phyloP scores from a whole-genome alignment of 2,888 invertebrate species.

The Zaprionus bogoriensis region DNA sequence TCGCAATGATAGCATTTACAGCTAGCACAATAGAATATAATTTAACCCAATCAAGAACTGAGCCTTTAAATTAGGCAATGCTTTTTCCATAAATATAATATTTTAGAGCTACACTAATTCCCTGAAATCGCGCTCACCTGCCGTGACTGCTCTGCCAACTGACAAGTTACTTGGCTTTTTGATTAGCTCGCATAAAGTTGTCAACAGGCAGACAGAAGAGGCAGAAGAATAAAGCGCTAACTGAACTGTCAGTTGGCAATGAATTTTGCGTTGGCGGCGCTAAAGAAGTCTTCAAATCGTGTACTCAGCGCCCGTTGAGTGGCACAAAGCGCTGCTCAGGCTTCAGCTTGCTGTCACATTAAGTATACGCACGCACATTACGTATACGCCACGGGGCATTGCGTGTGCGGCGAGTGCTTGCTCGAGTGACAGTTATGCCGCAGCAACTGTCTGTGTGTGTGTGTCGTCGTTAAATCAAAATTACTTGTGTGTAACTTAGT shows the following conservation, averaged over 20 bases:
- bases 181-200: constrained; percentile 5
- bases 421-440: not conserved
- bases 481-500: constrained; percentile 19
- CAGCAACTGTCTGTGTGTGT: constrained; percentile 3
- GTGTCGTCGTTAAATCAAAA: constrained; percentile 14
- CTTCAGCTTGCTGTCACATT: constrained; percentile 35
- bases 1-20: no score
- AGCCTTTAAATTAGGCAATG: no score
- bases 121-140: no score
- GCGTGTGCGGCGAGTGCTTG: not conserved
- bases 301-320: no score
- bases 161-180: constrained; percentile 6
- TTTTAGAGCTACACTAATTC: no score
- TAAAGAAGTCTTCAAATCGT: not conserved
- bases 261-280: not conserved
- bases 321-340: constrained; percentile 37
- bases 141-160: not conserved
- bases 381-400: constrained; percentile 26
- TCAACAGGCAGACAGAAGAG: not conserved
- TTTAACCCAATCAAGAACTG: no score
- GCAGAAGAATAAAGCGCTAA: not conserved
- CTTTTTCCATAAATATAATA: no score
- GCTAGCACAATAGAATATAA: no score
- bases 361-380: constrained; percentile 41
- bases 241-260: constrained; percentile 1